Percentiles rank a stretch among this genome's conserved stretches.
These are phyloP conservation scores for Sus scrofa DNA, from an alignment of 2,113 vertebrate species.

Conservation along the genomic window T2T-Sscrofa CM000825.6:50323501-50324000, in stretches of 20 bases:
- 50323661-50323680: fast-evolving
- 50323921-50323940: constrained; percentile 55
- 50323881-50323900: too few relatives aligned
- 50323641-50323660: constrained; percentile 88
- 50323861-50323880: too few relatives aligned
- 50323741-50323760: too few relatives aligned
- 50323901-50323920: too few relatives aligned
- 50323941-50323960: constrained; percentile 44
- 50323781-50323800: too few relatives aligned
- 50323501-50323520: constrained; percentile 95
- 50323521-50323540: constrained; percentile 91
- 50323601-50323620: constrained; percentile 93
- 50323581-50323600: constrained; percentile 88
- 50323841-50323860: too few relatives aligned
- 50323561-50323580: constrained; percentile 90
- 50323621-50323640: constrained; percentile 94
- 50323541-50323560: constrained; percentile 96
- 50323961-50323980: constrained; percentile 60
- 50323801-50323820: too few relatives aligned
- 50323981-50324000: constrained; percentile 75
- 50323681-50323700: not conserved
- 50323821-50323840: too few relatives aligned
- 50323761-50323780: too few relatives aligned
- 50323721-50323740: too few relatives aligned
- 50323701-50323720: too few relatives aligned